These are phyloP conservation scores for Acestrorhynchus altus DNA, from an alignment of 2,797 vertebrate species.

Conservation along the genomic window DNA sequence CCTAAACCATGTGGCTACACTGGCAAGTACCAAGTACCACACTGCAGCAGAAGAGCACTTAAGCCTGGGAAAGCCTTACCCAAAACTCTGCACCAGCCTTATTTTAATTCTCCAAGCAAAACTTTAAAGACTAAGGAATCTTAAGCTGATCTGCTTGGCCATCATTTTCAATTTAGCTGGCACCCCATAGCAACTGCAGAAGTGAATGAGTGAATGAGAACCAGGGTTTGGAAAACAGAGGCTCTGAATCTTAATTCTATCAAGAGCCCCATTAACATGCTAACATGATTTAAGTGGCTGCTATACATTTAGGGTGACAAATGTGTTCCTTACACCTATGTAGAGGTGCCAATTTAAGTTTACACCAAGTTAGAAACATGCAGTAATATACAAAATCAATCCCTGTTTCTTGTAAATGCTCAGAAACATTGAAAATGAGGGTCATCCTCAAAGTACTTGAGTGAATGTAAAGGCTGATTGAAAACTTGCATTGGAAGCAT, in stretches of 20 bases:
- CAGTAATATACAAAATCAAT: no score
- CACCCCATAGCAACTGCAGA: background rate
- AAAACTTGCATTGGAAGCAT: no score
- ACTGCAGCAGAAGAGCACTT: background rate
- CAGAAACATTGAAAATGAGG: no score
- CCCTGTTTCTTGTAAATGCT: no score
- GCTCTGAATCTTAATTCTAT: background rate
- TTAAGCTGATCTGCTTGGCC: constrained; percentile 7
- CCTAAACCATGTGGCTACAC: constrained; percentile 6
- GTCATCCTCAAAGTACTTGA: no score
- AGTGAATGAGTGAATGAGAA: background rate
- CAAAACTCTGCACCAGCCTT: background rate
- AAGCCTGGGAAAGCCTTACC: background rate
- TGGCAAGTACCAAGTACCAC: background rate
- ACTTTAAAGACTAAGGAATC: background rate
- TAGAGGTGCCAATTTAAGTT: no score
- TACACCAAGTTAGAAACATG: no score
- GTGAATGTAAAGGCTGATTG: no score
- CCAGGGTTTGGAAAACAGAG: background rate
- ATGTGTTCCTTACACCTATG: no score
- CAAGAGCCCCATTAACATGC: background rate
- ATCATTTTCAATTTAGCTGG: constrained; percentile 23
- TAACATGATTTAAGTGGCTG: background rate
- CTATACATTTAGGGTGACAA: background rate
- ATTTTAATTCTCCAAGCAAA: background rate